phyloP scores from a whole-genome alignment of 2,888 invertebrate genomes.

The Ochropleura leucogaster region DNA sequence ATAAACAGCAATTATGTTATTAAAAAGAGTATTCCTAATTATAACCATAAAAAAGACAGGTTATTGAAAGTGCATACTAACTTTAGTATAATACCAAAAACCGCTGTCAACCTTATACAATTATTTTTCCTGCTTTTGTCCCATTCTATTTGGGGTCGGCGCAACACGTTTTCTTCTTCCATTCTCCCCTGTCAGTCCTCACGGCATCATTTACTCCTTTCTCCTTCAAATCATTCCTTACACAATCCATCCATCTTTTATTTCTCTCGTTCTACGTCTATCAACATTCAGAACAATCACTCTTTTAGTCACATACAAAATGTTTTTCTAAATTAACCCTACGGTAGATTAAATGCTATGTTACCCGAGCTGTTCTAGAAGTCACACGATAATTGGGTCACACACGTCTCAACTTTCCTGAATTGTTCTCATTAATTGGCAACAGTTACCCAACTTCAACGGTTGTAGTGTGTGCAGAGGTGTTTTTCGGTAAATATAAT shows the following conservation, averaged over 20 bases:
- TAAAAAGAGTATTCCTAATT: neutral
- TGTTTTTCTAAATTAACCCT: neutral
- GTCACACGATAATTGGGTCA: slow-evolving; percentile 6
- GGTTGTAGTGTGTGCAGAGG: neutral
- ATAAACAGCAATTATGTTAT: neutral
- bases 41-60: neutral
- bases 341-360: neutral
- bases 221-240: no score
- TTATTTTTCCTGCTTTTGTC: neutral
- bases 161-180: no score
- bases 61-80: no score
- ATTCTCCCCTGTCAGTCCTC: no score
- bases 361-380: neutral
- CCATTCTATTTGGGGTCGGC: no score
- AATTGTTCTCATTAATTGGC: slow-evolving; percentile 3
- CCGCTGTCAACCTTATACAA: neutral
- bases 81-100: neutral
- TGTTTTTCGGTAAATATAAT: neutral
- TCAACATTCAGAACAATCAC: no score
- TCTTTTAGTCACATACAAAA: no score
- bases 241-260: no score
- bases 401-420: neutral
- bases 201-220: no score
- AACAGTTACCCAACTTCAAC: neutral
- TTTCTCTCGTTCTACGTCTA: no score